Evolutionary conservation across 2,113 vertebrate species (phyloP).

Genomic region (Panthera tigris): DNA sequence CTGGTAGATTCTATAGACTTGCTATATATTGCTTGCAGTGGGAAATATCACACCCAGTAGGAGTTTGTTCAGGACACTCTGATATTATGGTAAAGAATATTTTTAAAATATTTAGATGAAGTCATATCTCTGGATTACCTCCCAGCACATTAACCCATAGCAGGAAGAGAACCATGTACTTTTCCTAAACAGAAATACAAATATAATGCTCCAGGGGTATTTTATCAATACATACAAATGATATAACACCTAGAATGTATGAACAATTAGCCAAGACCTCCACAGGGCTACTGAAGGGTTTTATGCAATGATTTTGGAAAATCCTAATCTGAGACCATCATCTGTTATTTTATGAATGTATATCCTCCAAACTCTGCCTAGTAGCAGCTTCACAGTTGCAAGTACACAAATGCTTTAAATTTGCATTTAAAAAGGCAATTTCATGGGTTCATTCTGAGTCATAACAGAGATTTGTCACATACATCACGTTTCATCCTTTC

Average conservation of each 20-base stretch:
- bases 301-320: background rate
- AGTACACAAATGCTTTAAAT: constrained; percentile 13
- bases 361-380: background rate
- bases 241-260: background rate
- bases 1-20: background rate
- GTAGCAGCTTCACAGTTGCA: background rate
- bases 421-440: constrained; percentile 46
- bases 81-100: constrained; percentile 32
- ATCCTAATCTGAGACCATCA: background rate
- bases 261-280: background rate
- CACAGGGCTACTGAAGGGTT: background rate
- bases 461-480: constrained; percentile 14
- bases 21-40: background rate
- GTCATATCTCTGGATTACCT: background rate
- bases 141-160: background rate
- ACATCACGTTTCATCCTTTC: background rate
- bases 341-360: constrained; percentile 23
- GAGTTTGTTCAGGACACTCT: background rate
- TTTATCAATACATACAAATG: background rate
- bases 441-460: background rate
- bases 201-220: background rate
- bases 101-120: background rate
- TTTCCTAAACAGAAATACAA: constrained; percentile 36
- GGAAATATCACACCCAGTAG: background rate
- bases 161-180: background rate